These are phyloP conservation scores for Saturnia japonica DNA, from an alignment of 2,888 invertebrate genomes.

Conservation along the genomic window DNA sequence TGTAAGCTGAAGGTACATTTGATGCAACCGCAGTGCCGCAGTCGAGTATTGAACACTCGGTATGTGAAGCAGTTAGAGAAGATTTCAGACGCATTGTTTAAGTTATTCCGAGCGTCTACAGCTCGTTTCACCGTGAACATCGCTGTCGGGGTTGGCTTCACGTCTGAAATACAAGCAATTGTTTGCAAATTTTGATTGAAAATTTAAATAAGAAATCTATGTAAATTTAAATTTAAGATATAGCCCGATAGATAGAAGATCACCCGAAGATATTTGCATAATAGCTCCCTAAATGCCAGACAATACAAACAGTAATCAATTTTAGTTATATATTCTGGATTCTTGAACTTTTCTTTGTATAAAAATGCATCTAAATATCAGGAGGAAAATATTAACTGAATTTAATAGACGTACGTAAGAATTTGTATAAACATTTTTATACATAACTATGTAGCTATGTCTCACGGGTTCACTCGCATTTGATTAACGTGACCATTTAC, in stretches of 20 bases:
- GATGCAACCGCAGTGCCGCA: conserved; percentile 18
- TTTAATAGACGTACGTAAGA: too few species aligned
- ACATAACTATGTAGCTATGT: too few species aligned
- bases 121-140: conserved; percentile 56
- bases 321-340: neutral
- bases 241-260: neutral
- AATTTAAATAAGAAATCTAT: conserved; percentile 18
- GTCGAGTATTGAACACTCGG: conserved; percentile 61
- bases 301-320: neutral
- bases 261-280: neutral
- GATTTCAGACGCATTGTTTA: conserved; percentile 78
- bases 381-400: too few species aligned
- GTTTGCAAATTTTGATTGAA: conserved; percentile 18
- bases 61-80: conserved; percentile 76
- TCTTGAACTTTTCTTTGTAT: too few species aligned
- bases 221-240: neutral
- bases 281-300: neutral
- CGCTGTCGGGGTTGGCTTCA: conserved; percentile 44
- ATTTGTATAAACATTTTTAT: too few species aligned
- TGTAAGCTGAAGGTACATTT: conserved; percentile 12
- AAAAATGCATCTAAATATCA: too few species aligned
- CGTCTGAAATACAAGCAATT: conserved; percentile 11
- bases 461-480: too few species aligned
- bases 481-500: too few species aligned
- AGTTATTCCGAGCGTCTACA: conserved; percentile 67